Conservation (phyloP, 2,797 vertebrate species). For the Notolabrus celidotus region DNA sequence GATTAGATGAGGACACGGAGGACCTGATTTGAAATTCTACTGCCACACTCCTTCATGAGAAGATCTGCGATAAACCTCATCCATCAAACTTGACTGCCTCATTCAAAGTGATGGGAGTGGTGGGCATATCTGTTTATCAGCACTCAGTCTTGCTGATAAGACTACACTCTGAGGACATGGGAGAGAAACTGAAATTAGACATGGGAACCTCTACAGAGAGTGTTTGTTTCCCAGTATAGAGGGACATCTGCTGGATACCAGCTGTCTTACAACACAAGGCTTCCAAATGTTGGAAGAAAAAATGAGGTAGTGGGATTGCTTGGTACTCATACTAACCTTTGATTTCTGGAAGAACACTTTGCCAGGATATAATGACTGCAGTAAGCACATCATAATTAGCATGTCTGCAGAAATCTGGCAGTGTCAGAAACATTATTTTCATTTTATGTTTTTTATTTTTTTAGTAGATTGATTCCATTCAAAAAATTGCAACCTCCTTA, state of each 20-base stretch:
- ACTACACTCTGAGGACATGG: slow-evolving; percentile 16
- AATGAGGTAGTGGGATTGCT: neutral
- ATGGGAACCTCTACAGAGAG: slow-evolving; percentile 10
- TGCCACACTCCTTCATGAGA: slow-evolving; percentile 46
- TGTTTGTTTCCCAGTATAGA: slow-evolving; percentile 53
- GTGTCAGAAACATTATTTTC: neutral
- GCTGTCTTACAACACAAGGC: slow-evolving; percentile 51
- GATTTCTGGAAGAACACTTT: neutral
- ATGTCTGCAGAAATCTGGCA: neutral
- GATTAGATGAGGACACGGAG: slow-evolving; percentile 59
- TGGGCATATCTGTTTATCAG: slow-evolving; percentile 62
- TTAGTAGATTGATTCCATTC: neutral
- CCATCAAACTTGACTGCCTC: slow-evolving; percentile 68
- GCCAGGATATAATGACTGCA: neutral
- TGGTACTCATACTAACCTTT: neutral
- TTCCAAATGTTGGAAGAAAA: too few relatives aligned
- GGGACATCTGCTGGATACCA: slow-evolving; percentile 80
- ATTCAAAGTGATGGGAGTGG: slow-evolving; percentile 64
- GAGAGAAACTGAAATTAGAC: slow-evolving; percentile 34
- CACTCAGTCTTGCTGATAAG: slow-evolving; percentile 61
- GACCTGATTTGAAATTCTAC: slow-evolving; percentile 64
- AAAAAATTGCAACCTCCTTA: neutral
- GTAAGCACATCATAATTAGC: neutral
- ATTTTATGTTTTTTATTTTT: neutral
- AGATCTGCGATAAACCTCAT: slow-evolving; percentile 70